Base-by-base conservation (phyloP, 2,888 invertebrate species). In the Melolontha melolontha region DNA sequence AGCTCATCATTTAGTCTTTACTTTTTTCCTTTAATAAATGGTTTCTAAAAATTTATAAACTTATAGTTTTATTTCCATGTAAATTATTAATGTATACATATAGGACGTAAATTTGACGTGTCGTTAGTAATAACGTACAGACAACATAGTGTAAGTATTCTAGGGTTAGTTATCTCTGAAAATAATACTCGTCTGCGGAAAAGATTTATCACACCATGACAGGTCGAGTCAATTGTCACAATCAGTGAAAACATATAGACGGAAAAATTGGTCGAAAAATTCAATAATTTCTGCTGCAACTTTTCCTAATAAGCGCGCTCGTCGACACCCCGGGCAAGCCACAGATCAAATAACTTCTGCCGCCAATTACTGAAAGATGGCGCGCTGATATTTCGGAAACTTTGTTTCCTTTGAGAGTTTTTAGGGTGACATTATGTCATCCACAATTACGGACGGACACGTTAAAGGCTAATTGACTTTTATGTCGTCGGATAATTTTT, bases 281-380 rank as follows among this genome's bases (percentile, higher is more conserved):
- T 52, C 51, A 34, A 52, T 52, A 52, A 27, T 27, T 52, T 27
- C 51, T 7, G 12, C n/a, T 29, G 27, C 4, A 52, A 52, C 29
- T 52, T 52, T 52, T 29, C 34, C 34, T 52, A 52, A 52, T 52
- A 52, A 34, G 29, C 42, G 42, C 41, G 27, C n/a, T 22, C 27
- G n/a, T n/a, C 22, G 27, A 34, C 2, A 34, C 6, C 34, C 29
- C 27, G 22, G n/a, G 42, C 10, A 34, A 6, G 55, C 34, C 42
- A 42, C 64, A 50, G 51, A 50, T 64, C 51, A 50, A 64, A 64
- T 64, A 50, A 64, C 64, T 50, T 50, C 64, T 50, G 64, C 64
- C 64, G 64, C 64, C 51, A 64, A 64, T 64, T 64, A 64, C 51
- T 50, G 51, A 40, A 44, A 29, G 40, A 64, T 64, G 64, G 34